Evolutionary conservation across 2,888 invertebrate genomes (phyloP), one percentile per base, ranked within the genome.

Genomic region (Ennomos fuscantarius): DNA sequence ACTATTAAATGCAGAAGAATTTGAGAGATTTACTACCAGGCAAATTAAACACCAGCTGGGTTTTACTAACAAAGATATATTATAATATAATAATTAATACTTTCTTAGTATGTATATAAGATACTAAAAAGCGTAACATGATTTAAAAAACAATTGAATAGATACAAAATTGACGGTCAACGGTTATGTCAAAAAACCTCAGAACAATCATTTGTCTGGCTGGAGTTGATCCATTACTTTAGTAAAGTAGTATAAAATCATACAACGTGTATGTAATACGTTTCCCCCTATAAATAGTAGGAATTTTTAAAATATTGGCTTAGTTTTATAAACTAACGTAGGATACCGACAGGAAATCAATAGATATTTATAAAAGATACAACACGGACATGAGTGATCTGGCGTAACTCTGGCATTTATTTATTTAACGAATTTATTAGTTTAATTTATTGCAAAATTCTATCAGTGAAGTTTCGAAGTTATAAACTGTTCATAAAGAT

Each of bases 361-460:
- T 12, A 13, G 34, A 13, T 44, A 33, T 12, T 40, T 32, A 37
- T 41, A 41, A 36, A 43, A 36, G 49, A 39, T 10, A 45, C 31
- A 45, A 48, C n/a, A 9, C 24, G 24, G 36, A 36, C 9, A 43
- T 12, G 60, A 48, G 51, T 52, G 5, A 36, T 60, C 40, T 36
- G 55, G 55, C 44, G 48, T 43, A 36, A 49, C 44, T 56, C 43
- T 49, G 62, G 52, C 58, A 58, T 55, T 55, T 58, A 48, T 48
- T 49, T 48, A 56, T 54, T 45, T 12, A 39, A 65, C 63, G 67
- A 68, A 68, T 68, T 68, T 68, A 68, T 61, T 68, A 68, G 65
- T 58, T 58, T 50, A 56, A 35, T 56, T 65, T 57, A 55, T 62
- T 64, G 54, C n/a, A 35, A 35, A 45, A 54, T 32, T 42, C 1